phyloP scores from a whole-genome alignment of 2,888 invertebrate genomes.

The Choreutis nemorana region DNA sequence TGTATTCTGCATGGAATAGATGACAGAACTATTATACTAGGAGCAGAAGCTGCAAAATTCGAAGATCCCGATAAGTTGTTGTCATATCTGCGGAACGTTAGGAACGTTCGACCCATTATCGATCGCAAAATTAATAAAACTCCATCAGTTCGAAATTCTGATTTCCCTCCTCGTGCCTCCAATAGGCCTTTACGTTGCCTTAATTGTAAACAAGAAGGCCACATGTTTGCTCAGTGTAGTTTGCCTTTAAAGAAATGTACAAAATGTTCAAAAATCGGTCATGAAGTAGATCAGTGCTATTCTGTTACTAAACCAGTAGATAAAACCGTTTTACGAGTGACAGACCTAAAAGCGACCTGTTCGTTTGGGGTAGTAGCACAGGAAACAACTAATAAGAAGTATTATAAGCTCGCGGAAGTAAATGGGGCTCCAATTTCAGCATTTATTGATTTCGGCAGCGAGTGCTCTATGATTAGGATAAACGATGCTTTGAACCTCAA shows the following conservation, averaged over 20 bases:
- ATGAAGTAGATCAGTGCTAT: constrained; percentile 4
- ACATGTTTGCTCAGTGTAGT: constrained; percentile 2
- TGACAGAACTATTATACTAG: constrained; percentile 6
- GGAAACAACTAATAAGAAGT: constrained; percentile 6
- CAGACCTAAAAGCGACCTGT: not conserved
- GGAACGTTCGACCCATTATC: not conserved
- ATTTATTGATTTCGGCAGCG: constrained; percentile 11
- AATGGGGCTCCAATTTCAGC: constrained; percentile 4
- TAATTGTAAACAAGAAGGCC: constrained; percentile 6
- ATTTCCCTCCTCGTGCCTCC: not conserved
- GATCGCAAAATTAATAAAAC: not conserved
- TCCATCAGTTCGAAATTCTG: not conserved
- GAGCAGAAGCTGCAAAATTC: constrained; percentile 6
- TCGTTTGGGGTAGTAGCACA: not conserved
- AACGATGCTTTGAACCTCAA: constrained; percentile 2
- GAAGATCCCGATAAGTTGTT: constrained; percentile 3
- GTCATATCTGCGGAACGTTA: constrained; percentile 1
- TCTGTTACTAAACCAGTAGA: not conserved
- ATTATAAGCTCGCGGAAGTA: constrained; percentile 5
- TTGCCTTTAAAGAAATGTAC: constrained; percentile 4
- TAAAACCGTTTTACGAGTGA: not conserved
- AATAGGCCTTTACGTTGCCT: not conserved
- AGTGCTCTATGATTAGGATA: constrained; percentile 7
- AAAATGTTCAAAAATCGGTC: constrained; percentile 3
- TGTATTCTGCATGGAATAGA: constrained; percentile 9